Evolutionary conservation across 1,140 invertebrate species (phyloP).

Genomic region (Zaprionus africanus): DNA sequence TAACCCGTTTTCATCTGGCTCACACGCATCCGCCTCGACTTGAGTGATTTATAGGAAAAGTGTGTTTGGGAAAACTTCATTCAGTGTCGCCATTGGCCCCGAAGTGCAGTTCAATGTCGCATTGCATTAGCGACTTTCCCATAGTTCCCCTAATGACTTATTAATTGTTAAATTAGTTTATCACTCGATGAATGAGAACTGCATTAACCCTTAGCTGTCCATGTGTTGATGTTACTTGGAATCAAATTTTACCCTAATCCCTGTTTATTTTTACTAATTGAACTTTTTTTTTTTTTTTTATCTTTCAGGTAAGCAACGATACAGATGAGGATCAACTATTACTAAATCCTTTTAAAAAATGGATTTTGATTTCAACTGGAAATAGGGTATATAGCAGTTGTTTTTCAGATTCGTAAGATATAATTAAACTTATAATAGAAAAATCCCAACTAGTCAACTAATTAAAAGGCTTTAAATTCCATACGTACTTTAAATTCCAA

Average conservation of each 20-base stretch:
- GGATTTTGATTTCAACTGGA: too few relatives aligned
- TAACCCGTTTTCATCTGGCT: slow-evolving; percentile 37
- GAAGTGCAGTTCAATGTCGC: slow-evolving; percentile 48
- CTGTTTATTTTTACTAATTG: neutral
- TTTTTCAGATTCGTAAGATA: too few relatives aligned
- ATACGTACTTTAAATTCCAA: neutral
- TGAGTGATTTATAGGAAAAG: slow-evolving; percentile 71
- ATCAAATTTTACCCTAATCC: neutral
- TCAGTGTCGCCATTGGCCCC: slow-evolving; percentile 10
- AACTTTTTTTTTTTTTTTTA: neutral
- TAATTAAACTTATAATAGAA: neutral
- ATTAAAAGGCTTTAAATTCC: neutral
- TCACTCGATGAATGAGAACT: neutral
- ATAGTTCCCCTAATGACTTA: slow-evolving; percentile 51
- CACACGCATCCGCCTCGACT: slow-evolving; percentile 47
- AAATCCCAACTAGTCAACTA: neutral
- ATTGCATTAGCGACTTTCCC: slow-evolving; percentile 35
- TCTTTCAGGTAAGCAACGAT: neutral
- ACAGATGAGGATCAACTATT: neutral
- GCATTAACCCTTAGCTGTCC: neutral
- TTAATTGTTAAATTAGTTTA: slow-evolving; percentile 49
- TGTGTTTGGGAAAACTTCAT: slow-evolving; percentile 59
- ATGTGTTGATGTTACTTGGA: neutral
- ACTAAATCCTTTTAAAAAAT: neutral
- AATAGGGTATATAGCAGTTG: too few relatives aligned